Evolutionary conservation across 2,888 invertebrate genomes (phyloP), one percentile per base, ranked within the genome.

Genomic region (Calephelis perditalis): DNA sequence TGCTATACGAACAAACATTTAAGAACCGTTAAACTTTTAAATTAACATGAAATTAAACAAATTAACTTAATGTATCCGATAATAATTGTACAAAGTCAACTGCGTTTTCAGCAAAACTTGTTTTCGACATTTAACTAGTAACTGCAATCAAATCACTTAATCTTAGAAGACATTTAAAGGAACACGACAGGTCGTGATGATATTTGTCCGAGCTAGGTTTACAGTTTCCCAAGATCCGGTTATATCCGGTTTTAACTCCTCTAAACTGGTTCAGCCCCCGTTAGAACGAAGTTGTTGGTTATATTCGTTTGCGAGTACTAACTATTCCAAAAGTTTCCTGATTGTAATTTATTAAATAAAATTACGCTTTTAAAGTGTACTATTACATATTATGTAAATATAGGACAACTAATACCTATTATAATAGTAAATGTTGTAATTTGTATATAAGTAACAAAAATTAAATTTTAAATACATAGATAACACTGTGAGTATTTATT

Each of bases 381-480:
- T 84, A 81, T 81, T 82, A 86, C 82, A 78, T 84, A 60, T 56
- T 60, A 79, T 90, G 89, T 90, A 90, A 87, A 89, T 90, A 90
- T 90, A 89, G 87, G 79, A 84, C 77, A 78, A 87, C 87, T 88
- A 85, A 86, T 86, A 84, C 79, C 81, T 86, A 88, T 79, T 86
- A 86, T 86, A 85, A 87, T 89, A 90, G 88, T 90, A 77, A 90
- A 90, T 90, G 89, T 90, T 90, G 89, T 90, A 87, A 89, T 89
- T 87, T 90, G 89, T 90, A 90, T 90, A 90, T 90, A 90, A 87
- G 89, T 90, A 89, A 88, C 80, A 84, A 87, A 87, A 88, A 89
- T 88, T 89, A 89, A 89, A 90, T 89, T 90, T 90, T 88, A 90
- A 88, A 90, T 90, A 90, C 88, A 89, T 89, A 90, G 88, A 90